These are phyloP conservation scores for Chauna torquata DNA, from an alignment of 2,113 vertebrate species.

Conservation along the genomic window DNA sequence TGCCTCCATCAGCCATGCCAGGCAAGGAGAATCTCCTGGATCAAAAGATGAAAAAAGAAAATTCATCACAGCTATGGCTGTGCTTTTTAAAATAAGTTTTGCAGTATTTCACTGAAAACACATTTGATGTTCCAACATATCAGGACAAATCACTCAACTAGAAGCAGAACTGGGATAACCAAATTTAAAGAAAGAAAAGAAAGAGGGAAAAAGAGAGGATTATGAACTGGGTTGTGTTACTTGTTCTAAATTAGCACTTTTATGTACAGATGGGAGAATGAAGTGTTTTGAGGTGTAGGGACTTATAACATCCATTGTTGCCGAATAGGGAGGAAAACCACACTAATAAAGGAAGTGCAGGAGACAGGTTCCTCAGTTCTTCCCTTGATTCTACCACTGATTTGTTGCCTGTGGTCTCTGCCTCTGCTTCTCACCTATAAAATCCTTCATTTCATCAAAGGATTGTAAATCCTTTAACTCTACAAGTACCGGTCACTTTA, in stretches of 20 bases:
- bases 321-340: no score
- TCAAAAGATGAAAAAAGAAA: neutral
- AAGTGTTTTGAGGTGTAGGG: neutral
- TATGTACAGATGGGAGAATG: neutral
- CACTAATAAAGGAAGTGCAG: neutral
- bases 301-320: neutral
- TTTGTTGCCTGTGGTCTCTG: neutral
- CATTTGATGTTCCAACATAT: neutral
- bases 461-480: neutral
- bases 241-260: neutral
- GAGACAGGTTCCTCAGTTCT: neutral
- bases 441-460: neutral
- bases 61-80: neutral
- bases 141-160: neutral
- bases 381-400: neutral
- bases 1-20: neutral
- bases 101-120: neutral
- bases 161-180: neutral
- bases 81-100: neutral
- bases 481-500: neutral
- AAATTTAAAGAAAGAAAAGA: neutral
- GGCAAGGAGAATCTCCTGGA: neutral
- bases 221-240: neutral
- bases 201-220: neutral
- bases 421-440: neutral